Percentiles rank a stretch among this genome's conserved stretches.
These are phyloP conservation scores for Lithobates pipiens DNA, from an alignment of 2,797 vertebrate species.

Conservation along the genomic window DNA sequence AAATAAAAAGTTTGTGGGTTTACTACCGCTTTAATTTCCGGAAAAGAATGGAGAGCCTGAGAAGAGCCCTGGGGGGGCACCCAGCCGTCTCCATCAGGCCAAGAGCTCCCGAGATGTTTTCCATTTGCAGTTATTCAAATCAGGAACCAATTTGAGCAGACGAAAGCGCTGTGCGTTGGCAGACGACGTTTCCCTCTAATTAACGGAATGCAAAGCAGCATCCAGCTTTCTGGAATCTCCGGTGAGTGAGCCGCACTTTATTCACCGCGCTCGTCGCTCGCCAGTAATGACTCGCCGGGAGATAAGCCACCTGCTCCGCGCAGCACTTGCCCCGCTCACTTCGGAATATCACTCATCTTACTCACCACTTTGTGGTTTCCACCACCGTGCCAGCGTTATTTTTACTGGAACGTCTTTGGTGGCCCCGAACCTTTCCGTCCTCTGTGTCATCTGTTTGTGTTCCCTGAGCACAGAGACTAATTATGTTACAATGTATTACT, in stretches of 20 bases:
- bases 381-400: not conserved
- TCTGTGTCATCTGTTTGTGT: not conserved
- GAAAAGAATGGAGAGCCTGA: not conserved
- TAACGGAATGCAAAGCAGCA: not conserved
- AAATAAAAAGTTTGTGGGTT: no score
- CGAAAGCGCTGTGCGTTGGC: not conserved
- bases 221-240: not conserved
- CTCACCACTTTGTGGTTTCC: slow-evolving; percentile 21
- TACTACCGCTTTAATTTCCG: no score
- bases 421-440: not conserved
- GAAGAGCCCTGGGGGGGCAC: not conserved
- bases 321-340: not conserved
- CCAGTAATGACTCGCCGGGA: slow-evolving; percentile 6
- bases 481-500: no score
- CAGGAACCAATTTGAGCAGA: not conserved
- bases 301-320: slow-evolving; percentile 3
- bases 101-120: not conserved
- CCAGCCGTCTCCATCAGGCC: not conserved
- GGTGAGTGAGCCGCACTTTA: not conserved
- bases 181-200: slow-evolving; percentile 2
- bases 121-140: slow-evolving; percentile 1
- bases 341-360: not conserved
- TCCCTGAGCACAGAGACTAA: not conserved
- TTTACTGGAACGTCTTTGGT: slow-evolving; percentile 43
- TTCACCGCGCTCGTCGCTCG: not conserved